phyloP scores from a whole-genome alignment of 2,113 vertebrate genomes.

The Aptenodytes forsteri region DNA sequence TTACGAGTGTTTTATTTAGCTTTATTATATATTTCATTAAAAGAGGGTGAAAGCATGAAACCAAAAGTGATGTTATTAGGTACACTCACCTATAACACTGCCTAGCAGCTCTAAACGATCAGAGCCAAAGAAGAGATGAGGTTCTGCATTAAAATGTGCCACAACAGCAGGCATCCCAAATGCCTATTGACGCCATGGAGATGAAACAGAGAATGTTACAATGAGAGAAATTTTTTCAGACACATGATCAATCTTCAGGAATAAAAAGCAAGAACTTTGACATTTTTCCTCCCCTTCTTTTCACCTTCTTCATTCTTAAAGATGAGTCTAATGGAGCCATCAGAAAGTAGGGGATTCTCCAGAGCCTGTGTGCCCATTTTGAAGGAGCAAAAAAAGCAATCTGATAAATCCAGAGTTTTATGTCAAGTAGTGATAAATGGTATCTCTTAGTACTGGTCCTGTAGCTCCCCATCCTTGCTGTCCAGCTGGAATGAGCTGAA shows the following conservation, averaged over 20 bases:
- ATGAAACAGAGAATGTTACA: neutral
- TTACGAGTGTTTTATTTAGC: neutral
- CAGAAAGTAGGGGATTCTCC: neutral
- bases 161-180: constrained; percentile 88
- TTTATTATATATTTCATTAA: neutral
- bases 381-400: neutral
- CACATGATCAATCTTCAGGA: neutral
- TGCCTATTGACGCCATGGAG: constrained; percentile 69
- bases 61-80: neutral
- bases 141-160: constrained; percentile 78
- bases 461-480: neutral
- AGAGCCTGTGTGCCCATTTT: neutral
- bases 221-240: neutral
- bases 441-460: neutral
- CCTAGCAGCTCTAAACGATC: constrained; percentile 91
- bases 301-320: neutral
- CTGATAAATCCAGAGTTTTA: neutral
- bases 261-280: neutral
- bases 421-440: neutral
- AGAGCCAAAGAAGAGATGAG: constrained; percentile 87
- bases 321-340: neutral
- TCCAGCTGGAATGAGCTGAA: neutral
- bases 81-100: constrained; percentile 82
- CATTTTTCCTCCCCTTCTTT: neutral
- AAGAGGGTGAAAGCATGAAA: neutral